Base-by-base conservation (phyloP, 2,888 invertebrate genomes). In the Lissocephala sabroskyi region DNA sequence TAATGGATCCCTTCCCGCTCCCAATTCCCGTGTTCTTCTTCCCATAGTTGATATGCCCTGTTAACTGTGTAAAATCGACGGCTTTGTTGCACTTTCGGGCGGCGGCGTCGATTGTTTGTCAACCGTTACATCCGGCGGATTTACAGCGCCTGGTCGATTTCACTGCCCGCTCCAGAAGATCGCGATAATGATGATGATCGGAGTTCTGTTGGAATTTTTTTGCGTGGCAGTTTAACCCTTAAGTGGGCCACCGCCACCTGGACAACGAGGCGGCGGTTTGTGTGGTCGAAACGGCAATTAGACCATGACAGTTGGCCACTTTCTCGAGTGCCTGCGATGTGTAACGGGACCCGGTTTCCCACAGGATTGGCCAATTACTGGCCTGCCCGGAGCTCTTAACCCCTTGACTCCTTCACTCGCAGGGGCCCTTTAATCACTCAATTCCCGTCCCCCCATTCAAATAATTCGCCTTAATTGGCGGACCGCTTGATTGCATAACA, bases 111-210 rank as follows among this genome's bases (percentile, higher is more conserved):
- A 71, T 74, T 80, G 67, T 76, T 73, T 79, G 80, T 68, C 76
- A 78, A 78, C 79, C 80, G 79, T 80, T 81, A 80, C 80, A 80
- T 80, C 80, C 80, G 80, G 54, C 68, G 65, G 53, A 73, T 74
- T 76, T 73, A 76, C 68, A 76, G 65, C 62, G 52, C 57, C 26
- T 14, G 53, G 61, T 56, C 65, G 60, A 62, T 19, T 41, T 45
- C 28, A 43, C 41, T 37, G 23, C 42, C 18, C 18, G 46, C 30
- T 49, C 30, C 30, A 32, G 2, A 10, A 13, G 30, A 4, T 43
- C 30, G 41, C 45, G 44, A 43, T 40, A 32, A 50, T 70, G 56
- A 62, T 73, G 51, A 52, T 43, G 44, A 40, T 39, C n/a, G n/a
- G n/a, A n/a, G n/a, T n/a, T 29, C 51, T 73, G 57, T 63, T 73